phyloP scores from a whole-genome alignment of 2,113 vertebrate species.

The Hyperopisus bebe region DNA sequence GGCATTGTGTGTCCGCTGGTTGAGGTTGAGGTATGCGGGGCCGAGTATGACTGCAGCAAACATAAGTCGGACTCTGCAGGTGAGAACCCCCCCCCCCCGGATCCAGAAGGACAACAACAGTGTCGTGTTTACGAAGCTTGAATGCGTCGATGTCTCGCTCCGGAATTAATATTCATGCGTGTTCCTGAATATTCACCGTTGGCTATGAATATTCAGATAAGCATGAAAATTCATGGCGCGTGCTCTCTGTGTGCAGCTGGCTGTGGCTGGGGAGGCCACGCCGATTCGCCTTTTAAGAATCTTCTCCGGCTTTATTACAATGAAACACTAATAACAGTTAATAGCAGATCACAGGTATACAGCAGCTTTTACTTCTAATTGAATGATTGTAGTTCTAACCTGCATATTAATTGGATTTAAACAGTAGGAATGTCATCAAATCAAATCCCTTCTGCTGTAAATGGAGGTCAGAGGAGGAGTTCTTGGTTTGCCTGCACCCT shows the following conservation, averaged over 20 bases:
- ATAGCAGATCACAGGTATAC: not conserved
- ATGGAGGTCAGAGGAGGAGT: not conserved
- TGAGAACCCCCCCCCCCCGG: slow-evolving; percentile 36
- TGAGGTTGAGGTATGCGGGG: slow-evolving; percentile 91
- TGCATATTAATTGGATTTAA: not conserved
- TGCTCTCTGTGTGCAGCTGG: not conserved
- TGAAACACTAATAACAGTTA: not conserved
- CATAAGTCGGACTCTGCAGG: slow-evolving; percentile 92
- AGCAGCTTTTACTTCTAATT: not conserved
- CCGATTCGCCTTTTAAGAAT: not conserved
- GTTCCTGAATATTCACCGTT: not conserved
- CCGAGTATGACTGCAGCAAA: slow-evolving; percentile 85
- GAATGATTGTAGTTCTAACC: not conserved
- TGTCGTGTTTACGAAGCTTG: not conserved
- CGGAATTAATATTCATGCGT: not conserved
- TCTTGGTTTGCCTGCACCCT: not conserved
- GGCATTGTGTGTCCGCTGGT: slow-evolving; percentile 93
- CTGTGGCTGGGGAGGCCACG: not conserved
- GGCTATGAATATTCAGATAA: not conserved
- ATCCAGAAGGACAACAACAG: not conserved
- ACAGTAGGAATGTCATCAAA: not conserved
- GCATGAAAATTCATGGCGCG: not conserved
- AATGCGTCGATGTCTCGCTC: not conserved
- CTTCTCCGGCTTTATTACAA: not conserved
- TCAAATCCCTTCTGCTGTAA: not conserved